Percentiles rank a stretch among this genome's conserved stretches.
These are phyloP conservation scores for Laticauda laticaudata DNA, from an alignment of 2,113 vertebrate genomes.

Conservation along the genomic window DNA sequence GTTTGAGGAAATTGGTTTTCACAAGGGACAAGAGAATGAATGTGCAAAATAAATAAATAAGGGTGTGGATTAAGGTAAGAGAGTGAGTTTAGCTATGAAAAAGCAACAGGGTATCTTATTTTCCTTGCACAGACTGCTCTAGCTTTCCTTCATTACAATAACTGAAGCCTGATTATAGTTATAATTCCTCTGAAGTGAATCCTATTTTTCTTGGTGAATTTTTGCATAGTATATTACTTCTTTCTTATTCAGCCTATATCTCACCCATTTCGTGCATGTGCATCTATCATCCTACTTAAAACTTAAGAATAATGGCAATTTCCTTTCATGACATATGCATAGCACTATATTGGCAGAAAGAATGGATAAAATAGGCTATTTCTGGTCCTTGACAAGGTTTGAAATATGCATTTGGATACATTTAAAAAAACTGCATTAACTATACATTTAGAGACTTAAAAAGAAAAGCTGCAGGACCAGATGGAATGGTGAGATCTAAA, in stretches of 20 bases:
- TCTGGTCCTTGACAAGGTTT: neutral
- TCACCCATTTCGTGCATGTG: neutral
- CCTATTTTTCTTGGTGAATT: neutral
- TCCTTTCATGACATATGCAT: neutral
- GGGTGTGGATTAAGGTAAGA: neutral
- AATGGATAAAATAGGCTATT: neutral
- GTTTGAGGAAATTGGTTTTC: neutral
- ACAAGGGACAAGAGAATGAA: neutral
- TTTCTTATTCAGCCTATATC: neutral
- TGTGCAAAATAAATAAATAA: neutral
- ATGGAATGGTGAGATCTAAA: neutral
- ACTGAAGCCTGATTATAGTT: neutral
- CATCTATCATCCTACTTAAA: neutral
- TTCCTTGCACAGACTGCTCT: neutral
- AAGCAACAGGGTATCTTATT: neutral
- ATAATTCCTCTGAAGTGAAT: neutral
- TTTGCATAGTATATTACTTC: neutral
- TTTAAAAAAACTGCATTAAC: neutral
- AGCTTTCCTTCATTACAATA: neutral
- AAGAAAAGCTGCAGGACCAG: neutral
- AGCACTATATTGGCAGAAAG: neutral
- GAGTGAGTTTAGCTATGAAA: neutral
- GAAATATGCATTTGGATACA: neutral
- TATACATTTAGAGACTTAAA: neutral
- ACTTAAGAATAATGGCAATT: neutral